Percentiles rank a stretch among this genome's conserved stretches.
phyloP scores from a whole-genome alignment of 2,888 invertebrate species.

The Cyclophora albipunctata region DNA sequence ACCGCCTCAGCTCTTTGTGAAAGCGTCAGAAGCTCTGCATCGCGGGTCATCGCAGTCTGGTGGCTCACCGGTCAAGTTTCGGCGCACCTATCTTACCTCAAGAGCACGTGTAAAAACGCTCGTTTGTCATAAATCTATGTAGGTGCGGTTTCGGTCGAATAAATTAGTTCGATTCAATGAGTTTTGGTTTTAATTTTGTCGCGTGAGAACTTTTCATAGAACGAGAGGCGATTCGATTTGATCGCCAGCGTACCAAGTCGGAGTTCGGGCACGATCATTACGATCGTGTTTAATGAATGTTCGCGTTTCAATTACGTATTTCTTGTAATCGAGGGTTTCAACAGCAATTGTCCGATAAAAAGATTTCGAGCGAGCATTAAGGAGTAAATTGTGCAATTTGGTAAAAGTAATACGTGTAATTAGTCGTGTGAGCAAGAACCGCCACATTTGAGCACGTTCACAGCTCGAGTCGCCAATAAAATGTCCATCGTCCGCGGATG shows the following conservation, averaged over 20 bases:
- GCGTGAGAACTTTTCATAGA: constrained; percentile 58
- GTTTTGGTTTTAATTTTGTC: constrained; percentile 43
- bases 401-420: constrained; percentile 54
- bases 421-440: constrained; percentile 43
- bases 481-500: constrained; percentile 34
- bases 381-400: constrained; percentile 51
- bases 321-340: constrained; percentile 31
- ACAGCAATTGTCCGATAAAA: constrained; percentile 28
- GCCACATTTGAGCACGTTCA: constrained; percentile 39
- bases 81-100: constrained; percentile 40
- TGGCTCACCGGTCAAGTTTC: constrained; percentile 27
- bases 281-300: not conserved
- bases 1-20: constrained; percentile 15
- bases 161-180: constrained; percentile 58
- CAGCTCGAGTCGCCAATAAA: constrained; percentile 35
- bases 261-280: constrained; percentile 12
- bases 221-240: constrained; percentile 30
- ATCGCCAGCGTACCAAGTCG: constrained; percentile 21
- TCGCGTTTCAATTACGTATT: not conserved
- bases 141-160: constrained; percentile 57
- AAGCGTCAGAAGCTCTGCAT: constrained; percentile 18
- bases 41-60: constrained; percentile 24
- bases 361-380: constrained; percentile 29
- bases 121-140: constrained; percentile 53
- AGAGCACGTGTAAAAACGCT: constrained; percentile 50